These are phyloP conservation scores for Lasioglossum morio DNA, from an alignment of 2,888 invertebrate genomes.

Conservation along the genomic window DNA sequence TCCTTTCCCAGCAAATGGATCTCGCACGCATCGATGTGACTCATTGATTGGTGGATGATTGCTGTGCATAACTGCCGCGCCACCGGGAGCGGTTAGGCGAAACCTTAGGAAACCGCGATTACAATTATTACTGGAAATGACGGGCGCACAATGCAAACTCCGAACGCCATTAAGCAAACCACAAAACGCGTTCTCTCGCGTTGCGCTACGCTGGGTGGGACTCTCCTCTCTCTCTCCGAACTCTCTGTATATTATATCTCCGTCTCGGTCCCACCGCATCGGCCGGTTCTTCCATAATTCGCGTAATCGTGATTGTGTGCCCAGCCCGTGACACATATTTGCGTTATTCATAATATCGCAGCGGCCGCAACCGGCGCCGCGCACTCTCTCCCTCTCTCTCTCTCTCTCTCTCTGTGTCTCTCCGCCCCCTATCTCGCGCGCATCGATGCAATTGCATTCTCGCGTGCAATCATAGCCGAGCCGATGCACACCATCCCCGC, in stretches of 20 bases:
- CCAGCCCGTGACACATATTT: constrained; percentile 59
- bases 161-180: constrained; percentile 54
- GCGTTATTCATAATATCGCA: constrained; percentile 56
- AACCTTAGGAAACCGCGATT: constrained; percentile 38
- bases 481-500: constrained; percentile 20
- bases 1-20: constrained; percentile 16
- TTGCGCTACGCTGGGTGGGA: constrained; percentile 42
- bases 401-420: not conserved
- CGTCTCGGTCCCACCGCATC: not conserved
- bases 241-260: not conserved
- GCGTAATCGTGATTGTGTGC: constrained; percentile 51
- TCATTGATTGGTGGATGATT: constrained; percentile 28
- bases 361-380: not conserved
- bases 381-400: not conserved
- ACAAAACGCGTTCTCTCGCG: constrained; percentile 40
- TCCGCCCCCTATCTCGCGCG: constrained; percentile 32
- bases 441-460: constrained; percentile 56
- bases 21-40: constrained; percentile 30
- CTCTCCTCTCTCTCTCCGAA: not conserved
- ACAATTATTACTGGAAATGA: constrained; percentile 43
- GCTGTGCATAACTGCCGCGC: constrained; percentile 1
- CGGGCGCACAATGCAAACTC: constrained; percentile 53
- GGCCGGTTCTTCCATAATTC: constrained; percentile 43
- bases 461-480: constrained; percentile 48
- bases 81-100: not conserved